Evolutionary conservation across 1,140 invertebrate species (phyloP).

Genomic region (Hylaeus volcanicus): DNA sequence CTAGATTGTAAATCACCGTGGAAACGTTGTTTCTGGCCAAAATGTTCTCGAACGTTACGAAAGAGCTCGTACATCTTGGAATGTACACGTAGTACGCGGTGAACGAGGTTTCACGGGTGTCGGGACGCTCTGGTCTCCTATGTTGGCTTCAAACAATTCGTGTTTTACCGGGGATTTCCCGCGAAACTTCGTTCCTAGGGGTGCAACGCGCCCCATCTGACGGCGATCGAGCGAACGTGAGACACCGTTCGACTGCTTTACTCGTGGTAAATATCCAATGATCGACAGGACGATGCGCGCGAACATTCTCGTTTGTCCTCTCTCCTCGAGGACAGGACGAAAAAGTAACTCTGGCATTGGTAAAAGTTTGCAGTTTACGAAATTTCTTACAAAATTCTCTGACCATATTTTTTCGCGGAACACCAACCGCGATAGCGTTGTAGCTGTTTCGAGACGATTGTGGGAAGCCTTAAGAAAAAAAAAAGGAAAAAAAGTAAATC

Average conservation of each 20-base stretch:
- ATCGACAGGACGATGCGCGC: neutral
- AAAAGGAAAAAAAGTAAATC: neutral
- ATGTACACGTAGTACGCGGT: neutral
- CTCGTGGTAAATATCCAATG: neutral
- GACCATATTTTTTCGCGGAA: slow-evolving; percentile 8
- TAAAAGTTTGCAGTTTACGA: slow-evolving; percentile 19
- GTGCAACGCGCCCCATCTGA: slow-evolving; percentile 19
- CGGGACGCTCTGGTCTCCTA: neutral
- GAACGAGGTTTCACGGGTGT: slow-evolving; percentile 15
- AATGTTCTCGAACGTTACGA: slow-evolving; percentile 59
- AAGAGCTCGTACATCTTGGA: neutral
- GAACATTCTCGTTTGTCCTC: slow-evolving; percentile 6
- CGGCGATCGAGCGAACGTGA: slow-evolving; percentile 8
- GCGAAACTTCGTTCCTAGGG: slow-evolving; percentile 13
- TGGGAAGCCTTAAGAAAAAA: slow-evolving; percentile 12
- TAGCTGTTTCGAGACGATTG: neutral
- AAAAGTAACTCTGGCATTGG: slow-evolving; percentile 13
- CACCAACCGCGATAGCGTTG: neutral
- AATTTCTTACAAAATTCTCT: slow-evolving; percentile 22
- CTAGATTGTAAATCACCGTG: slow-evolving; percentile 79
- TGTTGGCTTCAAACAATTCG: neutral
- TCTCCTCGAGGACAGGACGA: slow-evolving; percentile 22
- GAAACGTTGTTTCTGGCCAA: slow-evolving; percentile 48
- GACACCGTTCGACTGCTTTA: slow-evolving; percentile 3
- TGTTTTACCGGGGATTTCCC: too few relatives aligned